Evolutionary conservation across 2,888 invertebrate genomes (phyloP), one percentile per base, ranked within the genome.

Genomic region (Andrena fulva): DNA sequence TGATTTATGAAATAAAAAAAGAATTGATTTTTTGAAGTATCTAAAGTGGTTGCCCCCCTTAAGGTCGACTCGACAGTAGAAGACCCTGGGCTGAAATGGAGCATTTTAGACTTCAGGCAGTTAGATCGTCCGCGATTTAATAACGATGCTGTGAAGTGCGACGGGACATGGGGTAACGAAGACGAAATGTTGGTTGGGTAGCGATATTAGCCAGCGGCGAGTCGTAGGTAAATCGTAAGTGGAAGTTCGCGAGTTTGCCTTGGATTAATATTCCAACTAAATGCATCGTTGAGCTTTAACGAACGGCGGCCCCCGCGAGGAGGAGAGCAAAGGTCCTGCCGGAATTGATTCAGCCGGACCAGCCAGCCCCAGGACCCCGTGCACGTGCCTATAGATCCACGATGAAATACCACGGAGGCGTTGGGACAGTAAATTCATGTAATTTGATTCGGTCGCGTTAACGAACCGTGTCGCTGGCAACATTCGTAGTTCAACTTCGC

Each of bases 401-500:
- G 82, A 76, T 89, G 88, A 88, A 90, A 90, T 89, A 89, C 86
- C 88, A 91, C 89, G 90, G 89, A 92, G 92, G 92, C 91, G 92
- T 92, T 85, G 88, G 90, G 74, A 90, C 91, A 91, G 87, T 92
- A 92, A 92, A 92, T 92, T 92, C 91, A 86, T 90, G 91, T 92
- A 91, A 92, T 92, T 92, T 91, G 92, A 92, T 92, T 92, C 91
- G 91, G 92, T 91, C 91, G 90, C 91, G 90, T 92, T 92, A 92
- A 92, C 92, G 92, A 92, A 91, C 92, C 91, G 90, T 92, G 92
- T 92, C 92, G 88, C 89, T 88, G 87, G 87, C 89, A 89, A 90
- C 91, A 92, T 92, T 92, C 90, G 92, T 91, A 91, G 91, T 91
- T 91, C 90, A 92, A 92, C 87, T 91, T 91, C 86, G 88, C 91